Base-by-base conservation (phyloP, 1,140 invertebrate species). In the Choristoneura fumiferana region DNA sequence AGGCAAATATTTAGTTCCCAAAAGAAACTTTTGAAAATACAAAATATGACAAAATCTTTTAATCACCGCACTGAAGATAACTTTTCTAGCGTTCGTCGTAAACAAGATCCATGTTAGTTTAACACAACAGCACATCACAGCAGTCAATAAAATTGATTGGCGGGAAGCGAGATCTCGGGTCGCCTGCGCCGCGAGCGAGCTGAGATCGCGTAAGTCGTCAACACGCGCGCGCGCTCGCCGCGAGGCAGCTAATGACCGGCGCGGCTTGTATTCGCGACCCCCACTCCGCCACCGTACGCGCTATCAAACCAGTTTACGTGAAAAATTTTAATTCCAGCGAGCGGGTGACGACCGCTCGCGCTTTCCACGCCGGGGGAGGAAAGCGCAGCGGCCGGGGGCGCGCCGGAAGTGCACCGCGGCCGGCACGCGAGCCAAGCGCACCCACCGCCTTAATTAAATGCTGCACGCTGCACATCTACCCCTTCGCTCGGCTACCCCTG, bases 281-380 rank as follows among this genome's bases (percentile, higher is more conserved):
- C 84, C 82, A n/a, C n/a, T 81, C 81, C 72, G 71, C 76, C n/a
- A n/a, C n/a, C n/a, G n/a, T 78, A 76, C 74, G 71, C 74, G 76
- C 78, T 87, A 87, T 86, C 80, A 86, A 87, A 87, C 84, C 81
- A 81, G 84, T 87, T 87, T 87, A 82, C 80, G 80, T 86, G 84
- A 87, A 87, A 87, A 87, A 83, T 86, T 85, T 84, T 84, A 84
- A 85, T 85, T 83, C 76, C n/a, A n/a, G n/a, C n/a, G n/a, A n/a
- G n/a, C 79, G 78, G 77, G 84, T 87, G 84, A 84, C 81, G 81
- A 84, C 82, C 81, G n/a, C n/a, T n/a, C n/a, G 79, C 84, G 80
- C 80, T 85, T 85, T 85, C 81, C 82, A 81, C 74, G 69, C 71
- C 49, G 61, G 60, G 57, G 63, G 59, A 36, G 70, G 73, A 85